phyloP scores from a whole-genome alignment of 1,140 invertebrate species.

The Lanistes nyassanus region DNA sequence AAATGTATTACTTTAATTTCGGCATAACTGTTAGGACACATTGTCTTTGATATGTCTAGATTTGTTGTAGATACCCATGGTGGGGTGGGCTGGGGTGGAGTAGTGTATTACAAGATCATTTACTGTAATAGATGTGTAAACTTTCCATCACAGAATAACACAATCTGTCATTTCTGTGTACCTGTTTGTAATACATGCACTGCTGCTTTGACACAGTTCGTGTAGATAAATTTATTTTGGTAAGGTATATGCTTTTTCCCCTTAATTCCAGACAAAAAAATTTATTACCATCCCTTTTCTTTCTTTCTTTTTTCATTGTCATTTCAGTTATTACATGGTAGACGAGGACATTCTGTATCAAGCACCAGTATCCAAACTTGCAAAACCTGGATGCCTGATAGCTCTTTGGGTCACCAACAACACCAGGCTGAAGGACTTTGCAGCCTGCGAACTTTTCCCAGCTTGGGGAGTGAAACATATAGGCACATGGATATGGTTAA shows the following conservation, averaged over 20 bases:
- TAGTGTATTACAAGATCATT: too few species aligned
- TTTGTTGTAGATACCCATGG: too few species aligned
- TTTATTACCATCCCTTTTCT: background rate
- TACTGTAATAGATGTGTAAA: too few species aligned
- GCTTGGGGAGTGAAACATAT: conserved; percentile 79
- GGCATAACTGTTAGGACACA: too few species aligned
- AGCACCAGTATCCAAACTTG: conserved; percentile 63
- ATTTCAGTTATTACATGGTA: conserved; percentile 77
- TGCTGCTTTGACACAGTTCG: background rate
- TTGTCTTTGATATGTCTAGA: too few species aligned
- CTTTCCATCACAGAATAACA: background rate
- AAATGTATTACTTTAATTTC: too few species aligned
- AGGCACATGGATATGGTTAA: conserved; percentile 88
- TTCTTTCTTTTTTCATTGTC: background rate
- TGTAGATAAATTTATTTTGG: background rate
- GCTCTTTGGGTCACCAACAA: conserved; percentile 57
- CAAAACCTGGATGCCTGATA: conserved; percentile 35
- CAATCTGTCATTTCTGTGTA: background rate
- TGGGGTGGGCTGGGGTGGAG: too few species aligned
- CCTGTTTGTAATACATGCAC: background rate
- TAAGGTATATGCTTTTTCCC: background rate
- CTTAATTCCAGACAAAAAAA: background rate
- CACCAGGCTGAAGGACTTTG: conserved; percentile 74
- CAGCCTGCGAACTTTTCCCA: conserved; percentile 80
- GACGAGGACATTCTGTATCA: conserved; percentile 77